Evolutionary conservation across 2,888 invertebrate species (phyloP).

Genomic region (Chaetogeoica ovagalla): DNA sequence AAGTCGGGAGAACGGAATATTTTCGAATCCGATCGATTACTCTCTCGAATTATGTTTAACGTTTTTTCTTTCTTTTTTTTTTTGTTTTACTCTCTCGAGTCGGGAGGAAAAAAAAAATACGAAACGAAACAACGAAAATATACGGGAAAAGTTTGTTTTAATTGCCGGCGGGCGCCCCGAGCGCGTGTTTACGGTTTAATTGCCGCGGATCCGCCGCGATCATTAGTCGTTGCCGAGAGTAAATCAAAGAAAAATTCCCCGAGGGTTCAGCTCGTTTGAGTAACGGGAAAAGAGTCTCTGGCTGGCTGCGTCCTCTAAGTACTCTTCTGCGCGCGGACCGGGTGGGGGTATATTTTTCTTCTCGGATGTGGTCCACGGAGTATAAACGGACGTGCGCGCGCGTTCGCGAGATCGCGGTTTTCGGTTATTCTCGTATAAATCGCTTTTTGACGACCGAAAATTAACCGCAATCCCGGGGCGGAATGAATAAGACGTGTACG

Average conservation of each 20-base stretch:
- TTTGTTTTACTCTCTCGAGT: neutral
- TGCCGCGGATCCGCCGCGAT: constrained; percentile 44
- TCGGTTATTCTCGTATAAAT: constrained; percentile 19
- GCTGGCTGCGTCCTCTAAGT: neutral
- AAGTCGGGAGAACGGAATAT: neutral
- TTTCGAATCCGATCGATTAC: constrained; percentile 35
- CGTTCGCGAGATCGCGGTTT: no score
- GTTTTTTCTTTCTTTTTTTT: no score
- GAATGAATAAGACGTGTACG: neutral
- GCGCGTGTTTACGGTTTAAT: constrained; percentile 51
- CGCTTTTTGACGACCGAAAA: constrained; percentile 41
- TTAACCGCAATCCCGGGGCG: constrained; percentile 34
- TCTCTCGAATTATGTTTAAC: constrained; percentile 3
- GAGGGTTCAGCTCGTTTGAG: constrained; percentile 41
- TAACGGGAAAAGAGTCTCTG: constrained; percentile 6
- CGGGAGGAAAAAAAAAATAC: neutral
- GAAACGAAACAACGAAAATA: neutral
- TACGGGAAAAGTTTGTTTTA: constrained; percentile 44
- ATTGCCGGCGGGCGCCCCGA: constrained; percentile 40
- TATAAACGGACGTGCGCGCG: neutral
- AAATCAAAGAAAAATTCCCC: constrained; percentile 52
- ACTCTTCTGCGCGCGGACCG: no score
- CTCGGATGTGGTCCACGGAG: constrained; percentile 26
- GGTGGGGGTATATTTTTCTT: constrained; percentile 11
- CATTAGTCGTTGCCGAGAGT: constrained; percentile 32